phyloP scores from a whole-genome alignment of 2,113 vertebrate species.

The Sardina pilchardus region DNA sequence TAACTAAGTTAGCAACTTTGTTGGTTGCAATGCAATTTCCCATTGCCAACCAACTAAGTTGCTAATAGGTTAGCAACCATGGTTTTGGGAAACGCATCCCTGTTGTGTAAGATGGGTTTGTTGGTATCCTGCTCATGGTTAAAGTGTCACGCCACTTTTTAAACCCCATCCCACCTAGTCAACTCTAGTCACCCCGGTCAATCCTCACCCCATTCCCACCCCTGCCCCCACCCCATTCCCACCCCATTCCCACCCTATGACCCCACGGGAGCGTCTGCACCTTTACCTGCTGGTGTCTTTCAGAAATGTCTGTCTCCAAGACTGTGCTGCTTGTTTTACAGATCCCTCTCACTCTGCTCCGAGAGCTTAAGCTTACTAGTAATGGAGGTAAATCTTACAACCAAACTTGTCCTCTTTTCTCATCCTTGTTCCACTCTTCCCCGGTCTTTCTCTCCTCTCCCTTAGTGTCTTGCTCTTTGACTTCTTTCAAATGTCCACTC shows the following conservation, averaged over 20 bases:
- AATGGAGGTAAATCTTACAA: conserved; percentile 72
- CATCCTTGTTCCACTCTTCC: conserved; percentile 48
- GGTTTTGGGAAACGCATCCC: too few relatives aligned
- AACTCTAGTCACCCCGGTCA: not conserved
- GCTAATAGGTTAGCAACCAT: too few relatives aligned
- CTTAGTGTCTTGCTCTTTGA: conserved; percentile 1
- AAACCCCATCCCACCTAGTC: not conserved
- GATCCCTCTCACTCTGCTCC: conserved; percentile 77
- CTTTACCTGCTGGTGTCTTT: conserved; percentile 69
- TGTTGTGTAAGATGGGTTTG: not conserved
- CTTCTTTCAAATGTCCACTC: not conserved
- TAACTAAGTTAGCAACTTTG: too few relatives aligned
- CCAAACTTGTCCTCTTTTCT: conserved; percentile 50
- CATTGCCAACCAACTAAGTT: too few relatives aligned
- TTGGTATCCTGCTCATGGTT: not conserved
- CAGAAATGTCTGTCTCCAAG: conserved; percentile 74
- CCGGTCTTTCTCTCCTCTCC: conserved; percentile 25
- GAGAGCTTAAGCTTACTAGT: conserved; percentile 71
- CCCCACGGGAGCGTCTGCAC: conserved; percentile 61
- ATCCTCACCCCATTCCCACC: not conserved
- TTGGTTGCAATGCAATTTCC: too few relatives aligned
- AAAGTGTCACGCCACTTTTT: not conserved
- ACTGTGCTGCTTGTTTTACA: conserved; percentile 80
- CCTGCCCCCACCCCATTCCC: not conserved
- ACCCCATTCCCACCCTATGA: not conserved